A percentile compares a stretch with the other conserved stretches of the same genome.
phyloP scores from a whole-genome alignment of 2,113 vertebrate genomes.

The Castor canadensis region DNA sequence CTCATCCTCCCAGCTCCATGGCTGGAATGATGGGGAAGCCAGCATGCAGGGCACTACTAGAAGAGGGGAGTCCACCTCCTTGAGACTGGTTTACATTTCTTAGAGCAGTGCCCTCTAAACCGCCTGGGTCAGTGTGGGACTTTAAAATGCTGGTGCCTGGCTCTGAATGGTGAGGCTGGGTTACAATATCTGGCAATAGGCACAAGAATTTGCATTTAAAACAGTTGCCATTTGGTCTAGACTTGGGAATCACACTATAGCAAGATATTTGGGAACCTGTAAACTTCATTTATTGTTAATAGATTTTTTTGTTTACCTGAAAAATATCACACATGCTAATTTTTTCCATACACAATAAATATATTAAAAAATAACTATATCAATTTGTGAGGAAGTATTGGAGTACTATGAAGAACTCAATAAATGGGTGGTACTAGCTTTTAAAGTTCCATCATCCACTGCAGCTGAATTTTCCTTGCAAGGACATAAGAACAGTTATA shows the following conservation, averaged over 20 bases:
- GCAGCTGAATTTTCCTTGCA: not conserved
- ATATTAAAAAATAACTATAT: not conserved
- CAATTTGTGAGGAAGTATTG: not conserved
- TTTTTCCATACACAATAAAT: not conserved
- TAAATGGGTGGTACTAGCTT: not conserved
- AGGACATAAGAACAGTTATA: not conserved
- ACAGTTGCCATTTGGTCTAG: not conserved
- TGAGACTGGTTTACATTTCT: not conserved
- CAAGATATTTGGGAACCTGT: not conserved
- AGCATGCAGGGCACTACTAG: rapidly evolving
- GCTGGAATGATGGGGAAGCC: not conserved
- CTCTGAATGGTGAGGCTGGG: not conserved
- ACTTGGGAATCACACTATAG: not conserved
- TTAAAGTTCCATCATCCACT: not conserved
- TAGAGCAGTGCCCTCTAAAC: not conserved
- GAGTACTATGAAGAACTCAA: not conserved
- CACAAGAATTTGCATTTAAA: not conserved
- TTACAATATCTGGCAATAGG: not conserved
- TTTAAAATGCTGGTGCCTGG: not conserved
- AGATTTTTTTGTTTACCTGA: not conserved
- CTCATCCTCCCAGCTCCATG: rapidly evolving
- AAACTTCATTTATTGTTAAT: not conserved
- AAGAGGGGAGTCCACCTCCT: not conserved
- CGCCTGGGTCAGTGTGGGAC: not conserved
- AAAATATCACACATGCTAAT: not conserved